A percentile compares a stretch with the other conserved stretches of the same genome.
phyloP scores from a whole-genome alignment of 2,888 invertebrate species.

The Limnephilus rhombicus region DNA sequence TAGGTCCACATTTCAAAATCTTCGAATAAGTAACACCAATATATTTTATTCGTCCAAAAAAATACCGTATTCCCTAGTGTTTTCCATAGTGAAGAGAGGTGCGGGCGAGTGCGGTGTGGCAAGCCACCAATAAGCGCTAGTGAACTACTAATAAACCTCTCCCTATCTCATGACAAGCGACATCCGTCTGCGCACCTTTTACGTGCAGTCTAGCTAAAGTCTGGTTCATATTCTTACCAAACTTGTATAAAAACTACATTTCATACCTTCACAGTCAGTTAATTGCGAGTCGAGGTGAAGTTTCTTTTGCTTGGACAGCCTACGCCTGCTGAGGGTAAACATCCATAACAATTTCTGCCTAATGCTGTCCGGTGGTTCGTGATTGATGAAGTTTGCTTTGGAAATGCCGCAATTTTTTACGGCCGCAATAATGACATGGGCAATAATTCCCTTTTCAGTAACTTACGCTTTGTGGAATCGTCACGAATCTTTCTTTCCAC shows the following conservation, averaged over 20 bases:
- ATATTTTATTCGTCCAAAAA: no score
- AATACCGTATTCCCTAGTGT: no score
- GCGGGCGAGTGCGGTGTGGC: no score
- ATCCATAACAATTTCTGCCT: slow-evolving; percentile 27
- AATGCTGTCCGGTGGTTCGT: slow-evolving; percentile 39
- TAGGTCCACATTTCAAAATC: no score
- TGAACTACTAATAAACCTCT: no score
- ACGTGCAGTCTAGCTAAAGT: not conserved
- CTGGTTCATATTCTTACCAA: not conserved
- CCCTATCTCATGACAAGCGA: no score
- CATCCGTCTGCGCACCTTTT: no score
- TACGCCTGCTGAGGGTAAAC: not conserved
- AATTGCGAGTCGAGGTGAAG: not conserved
- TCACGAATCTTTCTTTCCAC: slow-evolving; percentile 7
- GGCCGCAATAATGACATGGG: slow-evolving; percentile 1
- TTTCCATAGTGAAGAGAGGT: no score
- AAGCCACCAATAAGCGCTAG: no score
- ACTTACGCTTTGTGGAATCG: not conserved
- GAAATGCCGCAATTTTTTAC: slow-evolving; percentile 14
- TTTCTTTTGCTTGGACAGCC: not conserved
- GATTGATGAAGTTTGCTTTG: slow-evolving; percentile 25
- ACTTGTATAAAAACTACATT: not conserved
- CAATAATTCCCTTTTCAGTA: slow-evolving; percentile 31
- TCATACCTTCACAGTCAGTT: not conserved
- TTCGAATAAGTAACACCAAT: no score